Conservation (phyloP, 2,113 vertebrate genomes). For the Crotophaga sulcirostris region DNA sequence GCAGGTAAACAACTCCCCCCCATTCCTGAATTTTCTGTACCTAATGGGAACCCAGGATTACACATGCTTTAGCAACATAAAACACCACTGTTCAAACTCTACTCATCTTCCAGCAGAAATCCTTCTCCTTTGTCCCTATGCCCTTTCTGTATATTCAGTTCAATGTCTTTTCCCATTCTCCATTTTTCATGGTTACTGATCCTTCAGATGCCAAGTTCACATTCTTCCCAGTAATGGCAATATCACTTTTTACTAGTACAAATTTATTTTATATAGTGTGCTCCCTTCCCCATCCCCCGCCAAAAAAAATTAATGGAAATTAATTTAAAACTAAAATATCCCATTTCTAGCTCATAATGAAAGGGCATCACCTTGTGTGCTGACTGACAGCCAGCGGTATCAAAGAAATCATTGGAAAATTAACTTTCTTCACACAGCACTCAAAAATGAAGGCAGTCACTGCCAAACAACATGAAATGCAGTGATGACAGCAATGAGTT, state of each 20-base stretch:
- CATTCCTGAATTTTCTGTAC: background rate
- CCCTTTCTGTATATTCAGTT: background rate
- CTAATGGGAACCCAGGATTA: background rate
- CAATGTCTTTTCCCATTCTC: background rate
- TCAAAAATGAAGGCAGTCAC: background rate
- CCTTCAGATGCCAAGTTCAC: background rate
- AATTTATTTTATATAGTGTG: background rate
- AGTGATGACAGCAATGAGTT: background rate
- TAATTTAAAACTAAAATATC: background rate
- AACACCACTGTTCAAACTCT: background rate
- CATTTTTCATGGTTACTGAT: background rate
- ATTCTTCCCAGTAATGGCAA: background rate
- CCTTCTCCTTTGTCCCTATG: background rate
- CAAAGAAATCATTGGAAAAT: background rate
- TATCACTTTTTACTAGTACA: background rate
- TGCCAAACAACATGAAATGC: background rate
- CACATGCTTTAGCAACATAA: background rate
- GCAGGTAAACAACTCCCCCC: background rate
- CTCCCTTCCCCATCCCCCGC: fast-evolving
- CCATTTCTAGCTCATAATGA: background rate
- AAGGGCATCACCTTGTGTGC: background rate
- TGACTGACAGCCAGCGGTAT: background rate
- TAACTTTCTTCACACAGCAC: background rate
- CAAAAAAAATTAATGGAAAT: background rate
- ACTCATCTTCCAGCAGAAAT: background rate